Conservation (phyloP, 2,113 vertebrate species). For the Sminthopsis crassicaudata region DNA sequence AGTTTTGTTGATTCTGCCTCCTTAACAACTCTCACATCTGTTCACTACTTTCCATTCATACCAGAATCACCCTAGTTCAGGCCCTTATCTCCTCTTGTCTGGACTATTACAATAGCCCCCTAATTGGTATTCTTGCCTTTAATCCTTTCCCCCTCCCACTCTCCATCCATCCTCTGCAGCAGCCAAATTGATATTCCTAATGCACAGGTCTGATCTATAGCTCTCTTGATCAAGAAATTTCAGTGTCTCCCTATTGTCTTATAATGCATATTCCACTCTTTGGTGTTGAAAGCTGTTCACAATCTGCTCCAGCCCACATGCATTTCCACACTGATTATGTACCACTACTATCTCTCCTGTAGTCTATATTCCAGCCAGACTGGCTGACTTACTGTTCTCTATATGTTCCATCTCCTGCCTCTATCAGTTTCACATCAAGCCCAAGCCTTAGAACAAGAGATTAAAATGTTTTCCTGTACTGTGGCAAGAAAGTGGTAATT, state of each 20-base stretch:
- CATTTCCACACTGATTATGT: not conserved
- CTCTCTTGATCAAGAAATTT: not conserved
- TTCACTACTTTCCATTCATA: not conserved
- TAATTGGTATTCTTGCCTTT: conserved; percentile 6
- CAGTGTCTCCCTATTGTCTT: not conserved
- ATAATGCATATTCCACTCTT: not conserved
- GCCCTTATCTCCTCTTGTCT: not conserved
- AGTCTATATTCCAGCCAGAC: not conserved
- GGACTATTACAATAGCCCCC: not conserved
- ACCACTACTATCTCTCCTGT: not conserved
- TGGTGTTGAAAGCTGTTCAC: not conserved
- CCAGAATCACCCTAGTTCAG: not conserved
- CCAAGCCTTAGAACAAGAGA: not conserved
- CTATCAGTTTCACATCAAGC: not conserved
- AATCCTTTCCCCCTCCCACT: not conserved
- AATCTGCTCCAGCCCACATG: not conserved
- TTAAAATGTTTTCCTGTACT: not conserved
- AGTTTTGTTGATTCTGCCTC: not conserved
- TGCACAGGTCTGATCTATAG: not conserved
- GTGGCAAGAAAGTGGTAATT: not conserved
- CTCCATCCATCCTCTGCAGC: not conserved
- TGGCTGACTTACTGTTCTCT: not conserved
- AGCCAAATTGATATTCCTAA: not conserved
- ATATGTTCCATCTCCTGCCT: not conserved
- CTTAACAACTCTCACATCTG: not conserved